phyloP scores from a whole-genome alignment of 2,888 invertebrate genomes.

The Acanthacorydalis orientalis region DNA sequence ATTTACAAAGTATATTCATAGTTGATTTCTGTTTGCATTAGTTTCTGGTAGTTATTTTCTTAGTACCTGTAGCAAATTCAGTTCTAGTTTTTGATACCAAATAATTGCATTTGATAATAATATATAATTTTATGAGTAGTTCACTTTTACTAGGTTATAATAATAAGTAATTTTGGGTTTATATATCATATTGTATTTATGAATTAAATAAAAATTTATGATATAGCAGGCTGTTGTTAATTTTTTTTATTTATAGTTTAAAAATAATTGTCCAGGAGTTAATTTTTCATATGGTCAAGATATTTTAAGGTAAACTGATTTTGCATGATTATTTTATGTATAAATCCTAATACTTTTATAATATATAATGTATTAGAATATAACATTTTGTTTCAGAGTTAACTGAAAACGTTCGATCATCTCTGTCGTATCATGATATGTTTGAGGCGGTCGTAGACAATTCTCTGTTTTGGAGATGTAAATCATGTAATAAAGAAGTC shows the following conservation, averaged over 20 bases:
- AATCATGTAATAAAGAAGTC: conserved; percentile 70
- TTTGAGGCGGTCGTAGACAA: conserved; percentile 45
- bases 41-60: not conserved
- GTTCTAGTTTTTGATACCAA: not conserved
- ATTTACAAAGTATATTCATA: too few relatives aligned
- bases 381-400: conserved; percentile 11
- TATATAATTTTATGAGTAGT: too few relatives aligned
- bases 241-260: too few relatives aligned
- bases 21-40: too few relatives aligned
- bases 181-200: too few relatives aligned
- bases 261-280: too few relatives aligned
- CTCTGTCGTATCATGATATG: conserved; percentile 69
- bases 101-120: not conserved
- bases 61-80: not conserved
- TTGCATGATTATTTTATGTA: not conserved
- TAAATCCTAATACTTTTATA: conserved; percentile 15
- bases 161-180: too few relatives aligned
- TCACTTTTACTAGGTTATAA: too few relatives aligned
- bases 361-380: not conserved
- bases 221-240: too few relatives aligned
- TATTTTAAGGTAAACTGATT: conserved; percentile 4
- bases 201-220: too few relatives aligned
- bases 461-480: conserved; percentile 63
- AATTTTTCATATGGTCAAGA: not conserved
- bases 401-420: conserved; percentile 20